phyloP scores from a whole-genome alignment of 2,113 vertebrate species.

The Phrynosoma platyrhinos region DNA sequence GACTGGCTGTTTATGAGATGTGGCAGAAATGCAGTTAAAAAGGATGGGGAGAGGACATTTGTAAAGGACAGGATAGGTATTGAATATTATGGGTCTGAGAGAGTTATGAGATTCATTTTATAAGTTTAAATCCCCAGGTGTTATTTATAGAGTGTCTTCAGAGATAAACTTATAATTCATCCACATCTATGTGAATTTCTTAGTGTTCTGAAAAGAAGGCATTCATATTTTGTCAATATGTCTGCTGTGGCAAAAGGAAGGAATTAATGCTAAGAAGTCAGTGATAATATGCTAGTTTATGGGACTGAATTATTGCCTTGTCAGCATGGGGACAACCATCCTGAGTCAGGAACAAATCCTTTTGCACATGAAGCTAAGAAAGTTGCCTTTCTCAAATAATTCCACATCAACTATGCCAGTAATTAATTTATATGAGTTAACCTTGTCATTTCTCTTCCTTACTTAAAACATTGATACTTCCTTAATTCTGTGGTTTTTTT shows the following conservation, averaged over 20 bases:
- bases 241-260: constrained; percentile 43
- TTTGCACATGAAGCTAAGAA: constrained; percentile 58
- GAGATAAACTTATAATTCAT: constrained; percentile 73
- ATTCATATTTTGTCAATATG: constrained; percentile 57
- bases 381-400: constrained; percentile 10
- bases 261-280: constrained; percentile 65
- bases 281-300: constrained; percentile 63
- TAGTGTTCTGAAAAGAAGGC: constrained; percentile 46
- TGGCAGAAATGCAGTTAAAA: neutral
- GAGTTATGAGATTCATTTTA: constrained; percentile 49
- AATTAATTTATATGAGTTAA: constrained; percentile 53
- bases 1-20: accelerated
- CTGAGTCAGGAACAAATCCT: constrained; percentile 63
- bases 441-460: constrained; percentile 8
- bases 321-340: constrained; percentile 43
- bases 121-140: neutral
- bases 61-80: neutral
- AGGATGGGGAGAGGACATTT: neutral
- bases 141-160: constrained; percentile 68
- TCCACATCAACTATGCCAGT: constrained; percentile 23
- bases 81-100: neutral
- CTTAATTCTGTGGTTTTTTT: neutral
- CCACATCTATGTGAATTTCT: constrained; percentile 39
- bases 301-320: constrained; percentile 57
- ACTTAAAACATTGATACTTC: constrained; percentile 38